Percentiles rank a stretch among this genome's conserved stretches.
Evolutionary conservation across 2,797 vertebrate genomes (phyloP).

Genomic region (Vultur gryphus): DNA sequence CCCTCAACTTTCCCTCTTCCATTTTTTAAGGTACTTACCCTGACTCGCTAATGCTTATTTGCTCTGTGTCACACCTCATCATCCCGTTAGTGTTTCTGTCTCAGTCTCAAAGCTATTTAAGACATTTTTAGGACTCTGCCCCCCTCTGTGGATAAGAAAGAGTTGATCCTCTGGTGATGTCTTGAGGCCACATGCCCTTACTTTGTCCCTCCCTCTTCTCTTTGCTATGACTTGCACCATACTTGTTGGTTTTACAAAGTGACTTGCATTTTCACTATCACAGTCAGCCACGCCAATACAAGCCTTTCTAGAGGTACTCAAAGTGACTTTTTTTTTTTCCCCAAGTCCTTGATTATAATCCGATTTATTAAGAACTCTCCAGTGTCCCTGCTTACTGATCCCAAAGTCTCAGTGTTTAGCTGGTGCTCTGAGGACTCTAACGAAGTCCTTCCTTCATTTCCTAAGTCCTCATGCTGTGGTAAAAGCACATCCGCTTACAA

Average conservation of each 20-base stretch:
- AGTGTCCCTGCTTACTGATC: background rate
- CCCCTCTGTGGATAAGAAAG: background rate
- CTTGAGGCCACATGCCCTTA: background rate
- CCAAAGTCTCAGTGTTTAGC: background rate
- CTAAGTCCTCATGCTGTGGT: background rate
- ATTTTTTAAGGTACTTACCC: background rate
- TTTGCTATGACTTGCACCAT: background rate
- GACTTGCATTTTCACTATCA: background rate
- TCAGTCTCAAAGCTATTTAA: background rate
- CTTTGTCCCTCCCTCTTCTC: background rate
- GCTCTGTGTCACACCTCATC: background rate
- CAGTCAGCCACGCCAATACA: background rate
- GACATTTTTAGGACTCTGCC: background rate
- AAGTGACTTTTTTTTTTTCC: rapidly evolving
- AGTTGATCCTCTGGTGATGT: background rate
- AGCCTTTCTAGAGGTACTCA: background rate
- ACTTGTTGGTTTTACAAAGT: background rate
- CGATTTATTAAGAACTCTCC: background rate
- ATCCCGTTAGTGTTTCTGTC: background rate
- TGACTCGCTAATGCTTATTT: background rate
- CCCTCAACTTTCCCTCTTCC: background rate
- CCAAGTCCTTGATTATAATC: background rate
- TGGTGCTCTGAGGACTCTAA: background rate
- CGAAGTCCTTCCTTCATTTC: background rate
- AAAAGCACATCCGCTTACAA: background rate